phyloP scores from a whole-genome alignment of 2,797 vertebrate genomes.

The Chiroxiphia lanceolata region DNA sequence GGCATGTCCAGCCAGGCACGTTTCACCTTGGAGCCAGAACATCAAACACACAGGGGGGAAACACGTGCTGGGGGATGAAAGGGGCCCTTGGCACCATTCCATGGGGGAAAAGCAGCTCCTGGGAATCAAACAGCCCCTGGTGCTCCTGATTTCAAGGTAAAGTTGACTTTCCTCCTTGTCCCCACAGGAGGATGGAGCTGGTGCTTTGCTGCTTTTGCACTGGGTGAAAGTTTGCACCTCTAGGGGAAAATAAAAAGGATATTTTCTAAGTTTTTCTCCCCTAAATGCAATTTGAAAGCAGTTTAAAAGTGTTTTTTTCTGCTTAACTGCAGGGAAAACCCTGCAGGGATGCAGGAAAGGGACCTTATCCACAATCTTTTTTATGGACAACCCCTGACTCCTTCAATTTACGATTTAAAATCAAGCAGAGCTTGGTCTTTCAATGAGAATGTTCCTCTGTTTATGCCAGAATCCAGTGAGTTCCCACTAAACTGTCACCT shows the following conservation, averaged over 20 bases:
- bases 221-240: background rate
- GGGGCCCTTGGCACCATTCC: background rate
- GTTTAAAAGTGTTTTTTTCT: background rate
- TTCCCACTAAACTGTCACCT: background rate
- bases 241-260: background rate
- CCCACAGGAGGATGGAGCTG: background rate
- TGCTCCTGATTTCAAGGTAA: fast-evolving
- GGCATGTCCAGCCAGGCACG: fast-evolving
- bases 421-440: too few species aligned
- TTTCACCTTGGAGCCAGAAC: background rate
- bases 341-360: background rate
- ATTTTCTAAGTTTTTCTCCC: background rate
- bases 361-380: fast-evolving
- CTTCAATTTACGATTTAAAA: background rate
- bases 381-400: fast-evolving
- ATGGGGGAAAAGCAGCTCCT: background rate
- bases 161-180: background rate
- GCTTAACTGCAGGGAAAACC: background rate
- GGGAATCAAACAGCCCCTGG: background rate
- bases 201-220: background rate
- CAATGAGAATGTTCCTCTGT: fast-evolving
- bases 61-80: background rate
- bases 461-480: fast-evolving
- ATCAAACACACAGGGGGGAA: background rate
- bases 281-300: background rate